A percentile compares a stretch with the other conserved stretches of the same genome.
These are phyloP conservation scores for Muscicapa comitata DNA, from an alignment of 2,797 vertebrate species.

Conservation along the genomic window DNA sequence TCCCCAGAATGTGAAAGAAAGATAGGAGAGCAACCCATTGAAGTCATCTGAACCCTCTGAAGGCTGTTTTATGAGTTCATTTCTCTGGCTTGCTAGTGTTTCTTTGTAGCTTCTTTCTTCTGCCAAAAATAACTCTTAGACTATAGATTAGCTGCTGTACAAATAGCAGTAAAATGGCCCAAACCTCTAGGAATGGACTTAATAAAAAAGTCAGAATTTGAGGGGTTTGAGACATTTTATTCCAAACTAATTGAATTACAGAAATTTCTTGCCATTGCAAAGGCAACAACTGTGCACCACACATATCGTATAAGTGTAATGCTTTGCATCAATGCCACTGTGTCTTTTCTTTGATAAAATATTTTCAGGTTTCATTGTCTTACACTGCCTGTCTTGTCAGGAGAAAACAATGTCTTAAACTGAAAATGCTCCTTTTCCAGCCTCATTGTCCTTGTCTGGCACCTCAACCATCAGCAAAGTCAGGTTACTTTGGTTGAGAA, in stretches of 20 bases:
- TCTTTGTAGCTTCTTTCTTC: neutral
- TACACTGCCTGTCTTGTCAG: neutral
- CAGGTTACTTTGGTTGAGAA: neutral
- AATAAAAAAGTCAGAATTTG: neutral
- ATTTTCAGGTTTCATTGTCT: neutral
- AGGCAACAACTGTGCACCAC: neutral
- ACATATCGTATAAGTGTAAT: neutral
- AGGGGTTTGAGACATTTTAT: neutral
- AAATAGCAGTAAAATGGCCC: neutral
- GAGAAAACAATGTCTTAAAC: neutral
- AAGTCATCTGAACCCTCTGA: neutral
- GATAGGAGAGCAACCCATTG: neutral
- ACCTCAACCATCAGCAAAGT: neutral
- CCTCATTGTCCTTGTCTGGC: neutral
- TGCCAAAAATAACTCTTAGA: neutral
- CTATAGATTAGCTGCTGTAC: neutral
- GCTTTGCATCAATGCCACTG: neutral
- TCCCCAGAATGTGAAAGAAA: neutral
- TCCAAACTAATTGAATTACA: neutral
- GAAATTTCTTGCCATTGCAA: neutral
- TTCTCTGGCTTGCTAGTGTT: neutral
- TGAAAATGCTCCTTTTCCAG: neutral
- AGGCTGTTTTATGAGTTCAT: neutral
- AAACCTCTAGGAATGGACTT: neutral
- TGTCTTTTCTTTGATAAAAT: neutral